Conservation (phyloP, 2,888 invertebrate genomes). For the Macaria liturata region DNA sequence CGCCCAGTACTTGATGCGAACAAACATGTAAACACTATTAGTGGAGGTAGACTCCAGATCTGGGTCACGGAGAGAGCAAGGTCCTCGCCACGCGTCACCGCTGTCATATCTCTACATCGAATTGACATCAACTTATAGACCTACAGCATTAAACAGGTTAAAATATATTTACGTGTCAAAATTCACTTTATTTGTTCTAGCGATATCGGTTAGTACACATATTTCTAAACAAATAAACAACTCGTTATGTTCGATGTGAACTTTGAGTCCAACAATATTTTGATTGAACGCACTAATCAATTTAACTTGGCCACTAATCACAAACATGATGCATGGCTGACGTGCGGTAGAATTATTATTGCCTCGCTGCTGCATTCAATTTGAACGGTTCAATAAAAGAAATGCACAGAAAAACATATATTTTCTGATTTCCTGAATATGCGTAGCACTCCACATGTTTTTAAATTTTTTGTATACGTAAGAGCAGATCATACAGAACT, state of each 20-base stretch:
- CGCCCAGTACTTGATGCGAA: slow-evolving; percentile 25
- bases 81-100: slow-evolving; percentile 30
- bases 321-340: background rate
- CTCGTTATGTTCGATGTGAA: background rate
- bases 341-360: too few relatives aligned
- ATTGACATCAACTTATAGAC: slow-evolving; percentile 1
- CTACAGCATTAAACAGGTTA: too few relatives aligned
- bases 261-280: slow-evolving; percentile 9
- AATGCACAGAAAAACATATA: too few relatives aligned
- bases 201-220: too few relatives aligned
- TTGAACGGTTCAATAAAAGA: too few relatives aligned
- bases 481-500: too few relatives aligned
- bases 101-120: slow-evolving; percentile 18
- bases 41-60: slow-evolving; percentile 38
- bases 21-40: slow-evolving; percentile 44
- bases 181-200: slow-evolving; percentile 2
- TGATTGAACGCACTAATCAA: background rate
- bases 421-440: too few relatives aligned
- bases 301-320: background rate
- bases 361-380: too few relatives aligned
- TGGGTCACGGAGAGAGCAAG: slow-evolving; percentile 60
- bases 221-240: slow-evolving; percentile 1
- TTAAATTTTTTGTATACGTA: too few relatives aligned
- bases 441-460: too few relatives aligned
- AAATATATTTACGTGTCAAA: background rate